Conservation (phyloP, 2,113 vertebrate species). For the Ammodytes marinus region DNA sequence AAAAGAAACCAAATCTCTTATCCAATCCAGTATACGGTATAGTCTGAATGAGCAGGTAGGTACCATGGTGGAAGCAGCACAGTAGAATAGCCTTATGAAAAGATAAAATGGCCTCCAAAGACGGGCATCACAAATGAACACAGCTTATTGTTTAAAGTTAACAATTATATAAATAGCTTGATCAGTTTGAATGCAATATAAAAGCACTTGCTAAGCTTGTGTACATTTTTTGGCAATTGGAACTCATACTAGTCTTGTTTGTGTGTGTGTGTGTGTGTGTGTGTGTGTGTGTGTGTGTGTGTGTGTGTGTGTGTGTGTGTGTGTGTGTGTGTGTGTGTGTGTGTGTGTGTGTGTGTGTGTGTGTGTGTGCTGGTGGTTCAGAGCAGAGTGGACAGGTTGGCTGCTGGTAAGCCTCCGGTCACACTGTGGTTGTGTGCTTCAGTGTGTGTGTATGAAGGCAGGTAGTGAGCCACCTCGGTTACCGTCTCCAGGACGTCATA, state of each 20-base stretch:
- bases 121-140: not conserved
- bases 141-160: not conserved
- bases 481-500: constrained; percentile 78
- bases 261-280: not conserved
- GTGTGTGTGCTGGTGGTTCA: constrained; percentile 22
- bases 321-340: too few relatives aligned
- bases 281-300: not conserved
- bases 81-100: not conserved
- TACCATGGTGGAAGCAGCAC: not conserved
- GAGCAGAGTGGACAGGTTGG: constrained; percentile 49
- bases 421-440: constrained; percentile 29
- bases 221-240: constrained; percentile 22
- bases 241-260: not conserved
- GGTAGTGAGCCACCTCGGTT: constrained; percentile 63
- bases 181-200: not conserved
- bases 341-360: too few relatives aligned
- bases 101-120: not conserved
- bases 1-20: not conserved
- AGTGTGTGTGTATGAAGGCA: constrained; percentile 45
- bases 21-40: too few relatives aligned
- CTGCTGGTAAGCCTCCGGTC: constrained; percentile 8
- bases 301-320: too few relatives aligned
- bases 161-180: not conserved
- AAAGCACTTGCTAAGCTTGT: constrained; percentile 28
- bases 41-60: not conserved